A percentile compares a stretch with the other conserved stretches of the same genome.
Conservation (phyloP, 2,888 invertebrate genomes). For the Dicycla oo region DNA sequence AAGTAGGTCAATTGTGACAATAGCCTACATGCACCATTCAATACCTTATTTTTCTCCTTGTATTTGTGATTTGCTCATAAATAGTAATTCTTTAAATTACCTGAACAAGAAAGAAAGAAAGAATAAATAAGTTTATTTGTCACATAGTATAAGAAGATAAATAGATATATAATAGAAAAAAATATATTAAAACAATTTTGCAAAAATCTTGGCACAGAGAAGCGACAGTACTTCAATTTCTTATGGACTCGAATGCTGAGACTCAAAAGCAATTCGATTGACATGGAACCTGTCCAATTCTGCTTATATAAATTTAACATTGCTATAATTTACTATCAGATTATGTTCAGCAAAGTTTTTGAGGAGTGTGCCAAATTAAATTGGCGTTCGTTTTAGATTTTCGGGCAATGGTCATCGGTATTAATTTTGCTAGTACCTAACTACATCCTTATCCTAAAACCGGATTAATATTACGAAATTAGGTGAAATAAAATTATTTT, state of each 20-base stretch:
- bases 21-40: conserved; percentile 7
- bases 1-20: conserved; percentile 48
- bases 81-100: background rate
- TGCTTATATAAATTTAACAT: conserved; percentile 43
- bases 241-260: conserved; percentile 12
- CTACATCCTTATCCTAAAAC: background rate
- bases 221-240: conserved; percentile 21
- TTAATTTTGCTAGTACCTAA: background rate
- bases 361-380: conserved; percentile 31
- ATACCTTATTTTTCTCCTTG: background rate
- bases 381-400: conserved; percentile 11
- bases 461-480: too few species aligned
- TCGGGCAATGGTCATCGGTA: background rate
- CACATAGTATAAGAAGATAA: too few species aligned
- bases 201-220: conserved; percentile 26
- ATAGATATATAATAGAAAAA: too few species aligned
- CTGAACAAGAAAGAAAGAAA: too few species aligned
- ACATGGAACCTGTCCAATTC: conserved; percentile 50
- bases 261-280: conserved; percentile 28
- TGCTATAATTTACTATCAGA: conserved; percentile 39
- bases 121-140: too few species aligned
- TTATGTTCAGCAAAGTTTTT: conserved; percentile 32
- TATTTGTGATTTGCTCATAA: background rate
- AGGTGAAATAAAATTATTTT: too few species aligned
- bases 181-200: background rate